Conservation (phyloP, 2,797 vertebrate species). For the Falco rusticolus region DNA sequence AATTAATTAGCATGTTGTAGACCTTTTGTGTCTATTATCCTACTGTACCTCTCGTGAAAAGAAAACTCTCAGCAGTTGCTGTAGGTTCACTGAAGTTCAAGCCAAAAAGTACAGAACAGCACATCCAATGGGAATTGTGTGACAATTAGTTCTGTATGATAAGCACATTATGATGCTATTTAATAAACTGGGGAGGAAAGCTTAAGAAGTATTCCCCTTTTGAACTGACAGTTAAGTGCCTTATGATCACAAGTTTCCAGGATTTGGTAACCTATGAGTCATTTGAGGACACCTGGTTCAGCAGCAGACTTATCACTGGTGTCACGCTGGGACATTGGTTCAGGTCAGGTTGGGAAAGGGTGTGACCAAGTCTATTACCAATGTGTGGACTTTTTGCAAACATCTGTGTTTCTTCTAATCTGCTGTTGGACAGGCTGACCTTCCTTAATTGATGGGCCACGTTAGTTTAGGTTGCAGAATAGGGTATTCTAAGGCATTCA, state of each 20-base stretch:
- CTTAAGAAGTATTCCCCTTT: neutral
- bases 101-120: neutral
- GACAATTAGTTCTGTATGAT: neutral
- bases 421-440: neutral
- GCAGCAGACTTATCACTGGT: neutral
- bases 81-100: neutral
- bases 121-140: neutral
- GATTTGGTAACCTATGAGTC: neutral
- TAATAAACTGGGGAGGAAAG: neutral
- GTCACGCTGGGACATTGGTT: neutral
- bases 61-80: neutral
- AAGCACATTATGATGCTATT: neutral
- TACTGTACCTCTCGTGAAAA: neutral
- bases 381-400: neutral
- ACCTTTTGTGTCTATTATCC: neutral
- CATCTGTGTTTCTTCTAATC: neutral
- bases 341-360: neutral
- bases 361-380: neutral
- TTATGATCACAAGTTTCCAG: neutral
- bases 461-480: neutral
- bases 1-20: neutral
- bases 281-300: neutral
- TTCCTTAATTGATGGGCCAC: neutral
- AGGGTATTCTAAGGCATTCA: neutral
- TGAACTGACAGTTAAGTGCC: neutral